phyloP scores from a whole-genome alignment of 1,140 invertebrate genomes.

The Zaprionus taronus region DNA sequence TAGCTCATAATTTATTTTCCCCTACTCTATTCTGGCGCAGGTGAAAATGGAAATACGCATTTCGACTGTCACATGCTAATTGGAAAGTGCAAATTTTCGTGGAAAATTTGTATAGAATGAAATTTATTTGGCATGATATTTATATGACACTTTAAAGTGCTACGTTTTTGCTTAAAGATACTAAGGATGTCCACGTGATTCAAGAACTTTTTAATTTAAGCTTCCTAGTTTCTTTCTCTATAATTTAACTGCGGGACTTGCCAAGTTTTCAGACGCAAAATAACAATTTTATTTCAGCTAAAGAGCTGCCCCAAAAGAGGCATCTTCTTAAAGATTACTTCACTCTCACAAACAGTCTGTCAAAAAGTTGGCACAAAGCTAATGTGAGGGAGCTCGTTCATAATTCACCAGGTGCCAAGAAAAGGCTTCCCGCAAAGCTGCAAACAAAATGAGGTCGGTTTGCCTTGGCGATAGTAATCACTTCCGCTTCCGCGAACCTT shows the following conservation, averaged over 20 bases:
- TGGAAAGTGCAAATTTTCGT: not conserved
- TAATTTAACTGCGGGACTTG: not conserved
- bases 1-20: conserved; percentile 14
- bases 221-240: not conserved
- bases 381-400: conserved; percentile 34
- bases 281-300: not conserved
- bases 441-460: conserved; percentile 35
- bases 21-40: not conserved
- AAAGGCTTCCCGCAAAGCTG: conserved; percentile 22
- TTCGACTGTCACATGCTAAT: conserved; percentile 12
- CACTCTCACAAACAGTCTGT: not conserved
- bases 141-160: not conserved
- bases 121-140: not conserved
- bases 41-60: conserved; percentile 13
- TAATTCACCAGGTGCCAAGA: conserved; percentile 46
- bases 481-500: conserved; percentile 55
- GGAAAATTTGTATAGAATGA: not conserved
- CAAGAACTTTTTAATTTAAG: not conserved
- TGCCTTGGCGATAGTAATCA: conserved; percentile 42
- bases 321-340: not conserved
- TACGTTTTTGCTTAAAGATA: not conserved
- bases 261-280: not conserved
- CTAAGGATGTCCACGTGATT: not conserved
- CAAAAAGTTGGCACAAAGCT: conserved; percentile 13
- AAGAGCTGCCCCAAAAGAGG: not conserved